Evolutionary conservation across 2,888 invertebrate genomes (phyloP), one percentile per base, ranked within the genome.

Genomic region (Erebia palarica): DNA sequence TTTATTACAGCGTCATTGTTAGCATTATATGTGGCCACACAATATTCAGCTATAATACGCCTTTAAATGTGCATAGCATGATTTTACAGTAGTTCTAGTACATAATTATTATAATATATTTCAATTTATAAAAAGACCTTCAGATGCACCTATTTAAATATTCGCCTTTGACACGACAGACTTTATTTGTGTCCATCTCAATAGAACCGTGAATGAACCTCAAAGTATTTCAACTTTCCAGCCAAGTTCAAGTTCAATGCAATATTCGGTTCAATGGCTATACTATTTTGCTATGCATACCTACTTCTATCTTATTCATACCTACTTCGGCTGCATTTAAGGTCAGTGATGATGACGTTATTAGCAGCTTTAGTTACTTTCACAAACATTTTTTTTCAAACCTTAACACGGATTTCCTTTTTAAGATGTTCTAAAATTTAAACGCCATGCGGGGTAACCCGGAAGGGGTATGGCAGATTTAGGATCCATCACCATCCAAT

Each of bases 151-250:
- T 61, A 18, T 47, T 63, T 49, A 47, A 2, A 7, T 49, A 63
- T 63, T 11, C 61, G 14, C 47, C 49, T 63, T 63, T 14, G 18
- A 63, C 49, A 49, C 63, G 63, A 61, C 7, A 47, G 63, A 49
- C 18, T 64, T 36, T 55, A 65, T 65, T 64, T 64, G 53, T 49
- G 59, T 47, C 44, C 67, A 60, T 67, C 67, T 67, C 59, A 49
- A 67, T 51, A 36, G 67, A 63, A 55, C 67, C 36, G 61, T 67
- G 49, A 70, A 70, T 55, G 60, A 66, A 66, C 66, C 49, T 16
- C 70, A 66, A 27, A 70, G 66, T 63, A 70, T 70, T 60, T 47
- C 66, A 59, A 60, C 55, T 65, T 49, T 70, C 65, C 51, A 60
- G 67, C n/a, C 36, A 27, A 59, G 67, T 67, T 67, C 67, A 67